These are phyloP conservation scores for Nowickia ferox DNA, from an alignment of 2,888 invertebrate genomes.

Conservation along the genomic window DNA sequence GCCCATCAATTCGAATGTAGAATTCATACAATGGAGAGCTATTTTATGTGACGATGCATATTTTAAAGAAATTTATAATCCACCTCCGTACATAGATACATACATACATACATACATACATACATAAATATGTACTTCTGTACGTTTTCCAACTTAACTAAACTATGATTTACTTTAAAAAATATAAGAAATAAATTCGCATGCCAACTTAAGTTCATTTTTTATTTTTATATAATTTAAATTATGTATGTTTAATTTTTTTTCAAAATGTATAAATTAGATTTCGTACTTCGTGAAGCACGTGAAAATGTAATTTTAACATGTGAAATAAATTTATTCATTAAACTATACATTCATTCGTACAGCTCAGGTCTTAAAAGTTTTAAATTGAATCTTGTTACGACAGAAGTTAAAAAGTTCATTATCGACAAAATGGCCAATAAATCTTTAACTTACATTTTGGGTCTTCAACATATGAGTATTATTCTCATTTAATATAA, in stretches of 20 bases:
- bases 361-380: slow-evolving; percentile 17
- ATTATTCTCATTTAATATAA: neutral
- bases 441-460: slow-evolving; percentile 41
- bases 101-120: neutral
- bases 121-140: neutral
- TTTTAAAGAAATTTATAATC: neutral
- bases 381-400: slow-evolving; percentile 62
- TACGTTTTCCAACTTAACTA: neutral
- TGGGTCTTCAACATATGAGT: neutral
- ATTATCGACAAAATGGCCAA: slow-evolving; percentile 56
- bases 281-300: slow-evolving; percentile 18
- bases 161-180: slow-evolving; percentile 10
- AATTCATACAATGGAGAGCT: too few relatives aligned
- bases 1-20: too few relatives aligned
- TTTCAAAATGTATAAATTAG: slow-evolving; percentile 28
- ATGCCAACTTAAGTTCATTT: slow-evolving; percentile 33
- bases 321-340: slow-evolving; percentile 28
- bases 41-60: too few relatives aligned
- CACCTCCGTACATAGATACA: neutral
- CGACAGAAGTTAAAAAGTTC: slow-evolving; percentile 49
- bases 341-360: neutral
- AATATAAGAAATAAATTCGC: slow-evolving; percentile 19
- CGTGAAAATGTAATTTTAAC: slow-evolving; percentile 23
- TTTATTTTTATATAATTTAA: slow-evolving; percentile 33
- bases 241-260: slow-evolving; percentile 12